A percentile compares a stretch with the other conserved stretches of the same genome.
phyloP scores from a whole-genome alignment of 2,888 invertebrate species.

The Epistrophe grossulariae region DNA sequence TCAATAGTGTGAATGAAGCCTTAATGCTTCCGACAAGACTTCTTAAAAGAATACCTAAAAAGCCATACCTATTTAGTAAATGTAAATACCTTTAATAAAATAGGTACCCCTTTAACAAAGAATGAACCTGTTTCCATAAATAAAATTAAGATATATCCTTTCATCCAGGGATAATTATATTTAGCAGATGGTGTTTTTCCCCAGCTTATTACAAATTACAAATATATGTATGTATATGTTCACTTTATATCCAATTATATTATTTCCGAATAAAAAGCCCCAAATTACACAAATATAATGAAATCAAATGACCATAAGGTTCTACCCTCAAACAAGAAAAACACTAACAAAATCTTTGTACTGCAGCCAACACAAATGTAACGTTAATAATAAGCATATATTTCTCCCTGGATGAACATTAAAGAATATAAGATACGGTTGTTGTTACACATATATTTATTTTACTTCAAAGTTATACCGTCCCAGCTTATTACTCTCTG shows the following conservation, averaged over 20 bases:
- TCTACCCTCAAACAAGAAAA: background rate
- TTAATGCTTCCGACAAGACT: too few relatives aligned
- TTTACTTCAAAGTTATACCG: slow-evolving; percentile 38
- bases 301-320: slow-evolving; percentile 33
- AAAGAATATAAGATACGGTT: slow-evolving; percentile 41
- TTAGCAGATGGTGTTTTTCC: background rate
- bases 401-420: slow-evolving; percentile 26
- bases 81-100: background rate
- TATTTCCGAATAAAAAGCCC: slow-evolving; percentile 11
- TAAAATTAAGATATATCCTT: slow-evolving; percentile 5
- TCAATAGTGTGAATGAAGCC: too few relatives aligned
- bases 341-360: background rate
- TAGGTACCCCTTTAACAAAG: background rate
- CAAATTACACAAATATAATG: slow-evolving; percentile 25
- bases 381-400: slow-evolving; percentile 36
- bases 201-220: background rate
- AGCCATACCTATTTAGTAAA: too few relatives aligned
- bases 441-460: slow-evolving; percentile 4
- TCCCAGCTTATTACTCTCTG: slow-evolving; percentile 29
- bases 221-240: background rate
- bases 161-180: background rate
- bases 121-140: background rate
- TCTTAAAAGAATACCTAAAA: too few relatives aligned
- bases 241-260: slow-evolving; percentile 9
- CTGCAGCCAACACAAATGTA: slow-evolving; percentile 10